phyloP scores from a whole-genome alignment of 2,797 vertebrate genomes.

The Hipposideros larvatus region DNA sequence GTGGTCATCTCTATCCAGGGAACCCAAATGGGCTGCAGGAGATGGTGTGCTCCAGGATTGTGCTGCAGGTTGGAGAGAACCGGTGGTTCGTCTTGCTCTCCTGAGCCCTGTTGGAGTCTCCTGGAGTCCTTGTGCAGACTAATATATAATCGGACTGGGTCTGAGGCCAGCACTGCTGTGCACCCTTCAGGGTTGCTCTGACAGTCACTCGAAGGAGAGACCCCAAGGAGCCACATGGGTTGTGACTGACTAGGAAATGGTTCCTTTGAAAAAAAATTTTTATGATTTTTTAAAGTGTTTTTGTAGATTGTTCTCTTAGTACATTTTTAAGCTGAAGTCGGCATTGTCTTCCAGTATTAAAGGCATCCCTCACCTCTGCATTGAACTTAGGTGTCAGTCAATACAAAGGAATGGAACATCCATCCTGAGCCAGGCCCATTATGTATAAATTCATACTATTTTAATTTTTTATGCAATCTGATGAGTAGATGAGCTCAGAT shows the following conservation, averaged over 20 bases:
- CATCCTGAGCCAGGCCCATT: conserved; percentile 91
- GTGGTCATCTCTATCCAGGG: not conserved
- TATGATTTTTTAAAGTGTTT: conserved; percentile 85
- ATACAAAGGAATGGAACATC: conserved; percentile 87
- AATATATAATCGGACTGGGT: not conserved
- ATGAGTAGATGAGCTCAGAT: conserved; percentile 91
- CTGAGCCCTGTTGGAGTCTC: not conserved
- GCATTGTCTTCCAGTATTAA: conserved; percentile 92
- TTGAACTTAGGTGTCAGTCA: conserved; percentile 86
- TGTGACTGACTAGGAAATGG: conserved; percentile 87
- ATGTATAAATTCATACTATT: conserved; percentile 89
- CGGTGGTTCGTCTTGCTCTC: not conserved
- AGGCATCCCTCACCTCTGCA: conserved; percentile 87
- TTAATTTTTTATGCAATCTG: conserved; percentile 92
- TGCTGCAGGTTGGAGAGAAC: no score
- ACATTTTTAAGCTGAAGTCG: conserved; percentile 89
- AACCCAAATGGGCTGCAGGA: not conserved
- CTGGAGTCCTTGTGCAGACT: not conserved
- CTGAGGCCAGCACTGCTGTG: not conserved
- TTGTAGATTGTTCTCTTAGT: conserved; percentile 88
- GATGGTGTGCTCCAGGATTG: not conserved
- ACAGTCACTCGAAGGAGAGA: not conserved
- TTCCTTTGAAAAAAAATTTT: conserved; percentile 81
- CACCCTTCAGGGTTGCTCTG: not conserved
- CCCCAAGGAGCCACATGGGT: not conserved